A percentile compares a stretch with the other conserved stretches of the same genome.
phyloP scores from a whole-genome alignment of 2,888 invertebrate species.

The Colletes collaris region DNA sequence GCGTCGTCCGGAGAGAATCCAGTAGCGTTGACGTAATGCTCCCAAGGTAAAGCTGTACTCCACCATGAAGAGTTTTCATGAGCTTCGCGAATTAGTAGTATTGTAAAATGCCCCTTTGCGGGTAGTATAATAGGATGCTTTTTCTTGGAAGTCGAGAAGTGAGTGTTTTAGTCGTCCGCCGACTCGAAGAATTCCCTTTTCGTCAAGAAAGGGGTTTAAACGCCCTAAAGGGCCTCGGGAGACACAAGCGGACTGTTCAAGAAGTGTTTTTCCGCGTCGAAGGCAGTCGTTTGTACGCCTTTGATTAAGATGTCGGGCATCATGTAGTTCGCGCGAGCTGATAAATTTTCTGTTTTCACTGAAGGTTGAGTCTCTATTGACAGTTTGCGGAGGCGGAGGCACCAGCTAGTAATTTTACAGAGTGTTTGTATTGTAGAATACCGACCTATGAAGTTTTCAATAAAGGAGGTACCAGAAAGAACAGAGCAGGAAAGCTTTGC shows the following conservation, averaged over 20 bases:
- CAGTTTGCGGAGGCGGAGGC: too few species aligned
- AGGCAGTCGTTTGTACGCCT: too few species aligned
- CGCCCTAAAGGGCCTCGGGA: neutral
- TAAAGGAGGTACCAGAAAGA: neutral
- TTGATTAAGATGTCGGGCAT: too few species aligned
- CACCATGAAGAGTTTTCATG: neutral
- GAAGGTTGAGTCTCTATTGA: neutral
- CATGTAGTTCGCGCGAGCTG: neutral
- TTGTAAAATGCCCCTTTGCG: neutral
- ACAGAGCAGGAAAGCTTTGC: too few species aligned
- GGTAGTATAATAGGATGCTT: neutral
- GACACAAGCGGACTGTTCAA: neutral
- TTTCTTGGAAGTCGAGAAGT: neutral
- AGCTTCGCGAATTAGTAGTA: neutral
- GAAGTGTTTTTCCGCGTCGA: neutral
- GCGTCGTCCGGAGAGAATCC: neutral
- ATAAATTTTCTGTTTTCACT: too few species aligned
- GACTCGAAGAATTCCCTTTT: neutral
- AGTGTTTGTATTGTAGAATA: too few species aligned
- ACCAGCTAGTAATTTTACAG: too few species aligned
- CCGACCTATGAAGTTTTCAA: neutral
- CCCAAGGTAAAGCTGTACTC: neutral
- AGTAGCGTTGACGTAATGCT: neutral
- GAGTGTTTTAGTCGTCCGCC: neutral
- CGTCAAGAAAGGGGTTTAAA: neutral